These are phyloP conservation scores for Drosophila engyochracea DNA, from an alignment of 2,888 invertebrate genomes.

Conservation along the genomic window DNA sequence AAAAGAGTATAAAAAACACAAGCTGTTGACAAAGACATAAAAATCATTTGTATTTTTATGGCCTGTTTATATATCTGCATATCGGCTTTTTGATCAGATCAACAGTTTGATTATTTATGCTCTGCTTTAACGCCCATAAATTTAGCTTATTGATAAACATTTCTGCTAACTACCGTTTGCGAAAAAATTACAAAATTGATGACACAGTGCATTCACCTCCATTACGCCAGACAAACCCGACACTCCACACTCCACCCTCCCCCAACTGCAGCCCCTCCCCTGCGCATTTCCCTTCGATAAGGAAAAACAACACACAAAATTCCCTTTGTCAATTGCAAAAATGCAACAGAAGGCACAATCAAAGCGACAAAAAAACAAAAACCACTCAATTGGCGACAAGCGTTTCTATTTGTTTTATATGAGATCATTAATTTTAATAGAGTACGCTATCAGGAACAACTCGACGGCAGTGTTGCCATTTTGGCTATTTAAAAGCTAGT, in stretches of 20 bases:
- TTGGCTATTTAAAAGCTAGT: neutral
- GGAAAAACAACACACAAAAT: constrained; percentile 11
- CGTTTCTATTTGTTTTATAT: constrained; percentile 59
- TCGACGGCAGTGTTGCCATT: neutral
- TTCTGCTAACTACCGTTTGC: neutral
- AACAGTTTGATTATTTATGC: constrained; percentile 6
- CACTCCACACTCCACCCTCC: no score
- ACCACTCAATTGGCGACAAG: constrained; percentile 67
- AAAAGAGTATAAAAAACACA: constrained; percentile 1
- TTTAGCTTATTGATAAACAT: constrained; percentile 6
- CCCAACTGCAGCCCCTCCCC: neutral
- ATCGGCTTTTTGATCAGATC: constrained; percentile 33
- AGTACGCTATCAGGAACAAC: constrained; percentile 50
- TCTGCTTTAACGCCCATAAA: constrained; percentile 7
- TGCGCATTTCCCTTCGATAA: constrained; percentile 40
- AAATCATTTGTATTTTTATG: constrained; percentile 37
- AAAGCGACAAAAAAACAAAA: constrained; percentile 30
- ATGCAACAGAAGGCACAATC: constrained; percentile 17
- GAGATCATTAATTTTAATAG: constrained; percentile 76
- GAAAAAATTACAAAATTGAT: neutral
- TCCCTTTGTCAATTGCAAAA: constrained; percentile 11
- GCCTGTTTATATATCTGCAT: constrained; percentile 36
- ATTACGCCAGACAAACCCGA: constrained; percentile 7
- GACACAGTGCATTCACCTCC: constrained; percentile 60
- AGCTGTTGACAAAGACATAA: constrained; percentile 44